Percentiles rank a stretch among this genome's conserved stretches.
Conservation (phyloP, 2,888 invertebrate species). For the Idaea straminata region DNA sequence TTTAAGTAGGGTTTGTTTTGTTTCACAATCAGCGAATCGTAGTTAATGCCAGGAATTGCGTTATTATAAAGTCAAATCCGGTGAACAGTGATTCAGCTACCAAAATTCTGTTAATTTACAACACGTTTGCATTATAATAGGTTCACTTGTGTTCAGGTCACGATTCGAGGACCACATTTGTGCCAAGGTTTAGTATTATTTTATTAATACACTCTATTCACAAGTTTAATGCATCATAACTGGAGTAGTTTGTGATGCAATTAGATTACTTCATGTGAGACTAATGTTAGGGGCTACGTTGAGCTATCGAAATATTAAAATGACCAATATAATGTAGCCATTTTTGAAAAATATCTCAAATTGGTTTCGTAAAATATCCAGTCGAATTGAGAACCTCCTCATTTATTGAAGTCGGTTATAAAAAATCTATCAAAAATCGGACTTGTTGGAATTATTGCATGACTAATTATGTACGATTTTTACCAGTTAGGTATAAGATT, state of each 20-base stretch:
- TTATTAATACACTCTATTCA: slow-evolving; percentile 27
- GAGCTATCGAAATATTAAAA: too few species aligned
- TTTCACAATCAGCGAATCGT: neutral
- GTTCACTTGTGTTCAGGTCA: slow-evolving; percentile 23
- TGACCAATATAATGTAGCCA: too few species aligned
- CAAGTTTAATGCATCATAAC: slow-evolving; percentile 18
- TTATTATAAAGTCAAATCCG: neutral
- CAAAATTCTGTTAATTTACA: neutral
- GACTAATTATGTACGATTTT: too few species aligned
- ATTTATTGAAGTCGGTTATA: too few species aligned
- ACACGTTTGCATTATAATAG: slow-evolving; percentile 15
- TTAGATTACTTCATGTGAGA: neutral
- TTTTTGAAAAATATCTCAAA: too few species aligned
- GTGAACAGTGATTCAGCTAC: neutral
- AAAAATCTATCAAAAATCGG: too few species aligned
- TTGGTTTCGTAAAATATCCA: too few species aligned
- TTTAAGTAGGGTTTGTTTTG: neutral
- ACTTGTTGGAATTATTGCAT: too few species aligned
- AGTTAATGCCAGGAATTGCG: neutral
- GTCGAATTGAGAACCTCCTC: too few species aligned
- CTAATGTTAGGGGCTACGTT: neutral
- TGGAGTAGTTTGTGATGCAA: slow-evolving; percentile 7
- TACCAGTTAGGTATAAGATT: too few species aligned
- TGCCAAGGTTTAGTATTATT: slow-evolving; percentile 28
- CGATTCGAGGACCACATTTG: slow-evolving; percentile 22